Base-by-base conservation (phyloP, 1,140 invertebrate genomes). In the Trichonephila clavipes region DNA sequence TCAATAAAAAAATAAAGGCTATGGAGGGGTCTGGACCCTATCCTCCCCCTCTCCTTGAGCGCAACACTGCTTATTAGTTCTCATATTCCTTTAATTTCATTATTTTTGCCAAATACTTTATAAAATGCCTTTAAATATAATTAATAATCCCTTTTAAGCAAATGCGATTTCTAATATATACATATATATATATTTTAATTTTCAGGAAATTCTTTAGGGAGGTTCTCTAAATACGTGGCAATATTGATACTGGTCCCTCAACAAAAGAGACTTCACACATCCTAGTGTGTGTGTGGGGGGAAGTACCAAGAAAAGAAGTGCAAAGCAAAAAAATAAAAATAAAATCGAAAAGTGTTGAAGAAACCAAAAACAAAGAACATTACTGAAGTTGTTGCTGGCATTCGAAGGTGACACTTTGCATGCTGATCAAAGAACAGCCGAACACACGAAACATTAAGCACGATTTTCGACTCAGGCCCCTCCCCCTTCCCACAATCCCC, bases 381-480 rank as follows among this genome's bases (percentile, higher is more conserved):
- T 90, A 77, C 51, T 18, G 88, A 81, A 90, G 88, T 90, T 90
- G 88, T 90, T 90, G 88, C 88, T 90, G 51, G 44, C 61, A 69
- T 81, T 77, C 88, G 90, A 92, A 92, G 90, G 90, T 92, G 90
- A 92, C 90, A 92, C 64, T 92, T 92, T 92, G 90, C 90, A 92
- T 92, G 90, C 90, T 92, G 90, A 92, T 92, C 90, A 92, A 86
- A 86, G 82, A 21, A 19, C 59, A 85, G 90, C 86, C 82, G 82
- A 92, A 92, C 82, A 59, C 62, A 92, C 90, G 82, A 92, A 44
- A 92, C 90, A 92, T 92, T 92, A 92, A 86, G 90, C 90, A 92
- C 82, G 90, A 86, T 77, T 77, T 77, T 90, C 88, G 44, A 81
- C 86, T 62, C 86, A 64, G n/a, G 28, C 6, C 61, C 77, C 58